Evolutionary conservation across 2,113 vertebrate genomes (phyloP), one percentile per base, ranked within the genome.

Genomic region (Pituophis catenifer): DNA sequence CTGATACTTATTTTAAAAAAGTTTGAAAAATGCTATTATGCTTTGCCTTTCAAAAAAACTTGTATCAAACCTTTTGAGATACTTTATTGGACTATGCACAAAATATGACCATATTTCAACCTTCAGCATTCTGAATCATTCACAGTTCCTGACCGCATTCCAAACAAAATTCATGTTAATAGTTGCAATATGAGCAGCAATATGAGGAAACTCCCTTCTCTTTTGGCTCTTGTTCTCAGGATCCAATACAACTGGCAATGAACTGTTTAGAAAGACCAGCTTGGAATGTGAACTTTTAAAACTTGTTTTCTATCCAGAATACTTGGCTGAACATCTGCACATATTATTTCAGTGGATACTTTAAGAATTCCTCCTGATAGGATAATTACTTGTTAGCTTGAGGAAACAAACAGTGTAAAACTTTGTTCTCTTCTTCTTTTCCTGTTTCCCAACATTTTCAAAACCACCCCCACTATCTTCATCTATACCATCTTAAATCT

Each of bases 221-320:
- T n/a, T 90, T 90, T 97, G 94, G 95, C 93, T 94, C 92, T 93
- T 3, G 24, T 92, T 3, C 91, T 93, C 88, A 92, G 95, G 93
- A 96, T 94, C 94, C 96, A 97, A 94, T 89, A 54, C 93, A 93
- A 81, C 90, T 94, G 92, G 94, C 0, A 0, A 95, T 95, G 94
- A 90, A 57, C 94, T 95, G 90, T 85, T 1, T 29, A 96, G 93
- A 95, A 65, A 94, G 62, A 91, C 93, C 94, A 94, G 95, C 93
- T 0, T 44, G 59, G 86, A 93, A 86, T 52, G 88, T 62, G 55
- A 21, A 21, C 93, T 48, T 86, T 85, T 33, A 53, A 94, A 94
- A 94, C 90, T 89, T 94, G 91, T 89, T 97, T 97, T 96, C 94
- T 91, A 96, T 92, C 19, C 21, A 97, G 91, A 94, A 95, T 93